phyloP scores from a whole-genome alignment of 2,797 vertebrate species.

The Xiphophorus birchmanni region DNA sequence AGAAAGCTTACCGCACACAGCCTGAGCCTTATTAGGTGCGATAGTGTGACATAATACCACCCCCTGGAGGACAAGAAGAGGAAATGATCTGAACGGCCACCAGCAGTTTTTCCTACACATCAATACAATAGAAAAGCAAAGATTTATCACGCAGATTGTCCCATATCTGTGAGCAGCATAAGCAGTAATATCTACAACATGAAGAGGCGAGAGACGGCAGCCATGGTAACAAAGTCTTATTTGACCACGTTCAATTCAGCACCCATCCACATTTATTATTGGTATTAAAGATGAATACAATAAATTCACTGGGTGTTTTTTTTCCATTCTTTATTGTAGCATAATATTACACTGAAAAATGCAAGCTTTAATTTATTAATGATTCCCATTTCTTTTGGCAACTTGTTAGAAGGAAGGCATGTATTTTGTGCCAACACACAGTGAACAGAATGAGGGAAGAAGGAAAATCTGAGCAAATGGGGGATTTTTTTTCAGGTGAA shows the following conservation, averaged over 20 bases:
- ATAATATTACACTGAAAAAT: background rate
- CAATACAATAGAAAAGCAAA: conserved; percentile 28
- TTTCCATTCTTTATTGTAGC: background rate
- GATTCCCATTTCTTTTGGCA: background rate
- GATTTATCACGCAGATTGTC: background rate
- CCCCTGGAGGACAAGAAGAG: conserved; percentile 63
- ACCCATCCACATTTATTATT: background rate
- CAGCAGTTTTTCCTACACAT: conserved; percentile 7
- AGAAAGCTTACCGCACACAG: conserved; percentile 9
- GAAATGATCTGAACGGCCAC: conserved; percentile 32
- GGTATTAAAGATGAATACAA: background rate
- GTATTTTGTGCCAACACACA: background rate
- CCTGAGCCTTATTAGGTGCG: background rate
- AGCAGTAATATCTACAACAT: background rate
- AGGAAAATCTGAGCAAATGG: background rate
- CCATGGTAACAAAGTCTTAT: background rate
- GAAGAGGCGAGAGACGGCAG: background rate
- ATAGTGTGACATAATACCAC: conserved; percentile 45
- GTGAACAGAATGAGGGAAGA: background rate
- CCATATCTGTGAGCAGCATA: background rate
- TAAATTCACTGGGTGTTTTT: background rate
- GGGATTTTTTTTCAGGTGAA: background rate
- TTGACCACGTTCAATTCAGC: background rate
- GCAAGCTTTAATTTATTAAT: background rate
- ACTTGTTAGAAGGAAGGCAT: background rate